phyloP scores from a whole-genome alignment of 2,113 vertebrate species.

The Mellivora capensis region DNA sequence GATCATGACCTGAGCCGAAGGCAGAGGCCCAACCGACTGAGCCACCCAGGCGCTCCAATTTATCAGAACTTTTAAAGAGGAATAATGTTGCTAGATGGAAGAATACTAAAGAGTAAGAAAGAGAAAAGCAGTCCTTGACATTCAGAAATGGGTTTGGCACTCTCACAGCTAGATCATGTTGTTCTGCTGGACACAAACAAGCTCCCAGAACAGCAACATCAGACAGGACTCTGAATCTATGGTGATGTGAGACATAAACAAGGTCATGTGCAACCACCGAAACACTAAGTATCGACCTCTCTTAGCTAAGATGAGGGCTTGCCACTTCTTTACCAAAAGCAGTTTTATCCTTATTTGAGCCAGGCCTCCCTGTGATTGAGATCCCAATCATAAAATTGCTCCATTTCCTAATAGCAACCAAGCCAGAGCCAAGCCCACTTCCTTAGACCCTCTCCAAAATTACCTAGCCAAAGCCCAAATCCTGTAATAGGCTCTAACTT shows the following conservation, averaged over 20 bases:
- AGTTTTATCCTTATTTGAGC: background rate
- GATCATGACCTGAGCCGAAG: no score
- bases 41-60: background rate
- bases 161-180: background rate
- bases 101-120: background rate
- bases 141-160: background rate
- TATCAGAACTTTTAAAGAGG: background rate
- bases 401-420: background rate
- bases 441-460: background rate
- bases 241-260: background rate
- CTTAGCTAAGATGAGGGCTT: background rate
- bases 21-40: no score
- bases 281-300: background rate
- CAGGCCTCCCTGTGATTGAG: background rate
- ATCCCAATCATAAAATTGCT: background rate
- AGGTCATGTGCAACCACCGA: background rate
- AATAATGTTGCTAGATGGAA: background rate
- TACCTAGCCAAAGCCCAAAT: background rate
- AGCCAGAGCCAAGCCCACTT: background rate
- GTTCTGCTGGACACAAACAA: background rate
- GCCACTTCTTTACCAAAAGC: background rate
- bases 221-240: background rate
- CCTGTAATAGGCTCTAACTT: background rate
- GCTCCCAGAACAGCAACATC: background rate
- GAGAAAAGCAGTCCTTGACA: background rate